Evolutionary conservation across 2,888 invertebrate species (phyloP).

Genomic region (Tolmerus cingulatus): DNA sequence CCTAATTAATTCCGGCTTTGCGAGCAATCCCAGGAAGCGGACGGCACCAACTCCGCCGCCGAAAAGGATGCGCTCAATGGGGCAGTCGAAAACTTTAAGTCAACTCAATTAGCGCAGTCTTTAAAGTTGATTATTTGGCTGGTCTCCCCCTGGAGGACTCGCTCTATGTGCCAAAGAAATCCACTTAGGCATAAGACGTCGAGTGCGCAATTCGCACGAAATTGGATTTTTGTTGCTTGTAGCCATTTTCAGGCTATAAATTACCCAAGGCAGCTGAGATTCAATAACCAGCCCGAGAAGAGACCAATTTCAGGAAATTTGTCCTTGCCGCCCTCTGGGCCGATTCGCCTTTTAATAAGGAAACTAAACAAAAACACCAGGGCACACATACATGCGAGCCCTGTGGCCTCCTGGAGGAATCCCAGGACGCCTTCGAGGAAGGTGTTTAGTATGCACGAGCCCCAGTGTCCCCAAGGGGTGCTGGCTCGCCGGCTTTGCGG

Average conservation of each 20-base stretch:
- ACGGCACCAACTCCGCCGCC: neutral
- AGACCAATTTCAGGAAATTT: neutral
- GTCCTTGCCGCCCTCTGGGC: neutral
- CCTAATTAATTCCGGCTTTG: constrained; percentile 6
- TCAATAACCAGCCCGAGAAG: neutral
- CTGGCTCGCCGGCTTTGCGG: neutral
- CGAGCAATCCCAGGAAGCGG: neutral
- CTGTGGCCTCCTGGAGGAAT: neutral
- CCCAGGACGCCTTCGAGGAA: neutral
- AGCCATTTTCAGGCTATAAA: constrained; percentile 6
- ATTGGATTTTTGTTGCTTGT: constrained; percentile 22
- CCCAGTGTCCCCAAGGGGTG: neutral
- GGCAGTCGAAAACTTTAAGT: constrained; percentile 1
- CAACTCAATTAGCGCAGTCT: constrained; percentile 19
- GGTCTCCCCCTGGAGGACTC: neutral
- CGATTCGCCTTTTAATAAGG: constrained; percentile 11
- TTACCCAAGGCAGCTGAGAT: neutral
- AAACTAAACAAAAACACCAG: constrained; percentile 19
- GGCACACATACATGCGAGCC: neutral
- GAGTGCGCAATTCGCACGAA: constrained; percentile 3
- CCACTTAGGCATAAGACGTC: neutral
- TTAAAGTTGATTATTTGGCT: neutral
- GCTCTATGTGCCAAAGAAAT: neutral
- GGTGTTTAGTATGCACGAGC: constrained; percentile 3
- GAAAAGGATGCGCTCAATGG: neutral